Evolutionary conservation across 2,888 invertebrate species (phyloP).

Genomic region (Drosophila ochracea): DNA sequence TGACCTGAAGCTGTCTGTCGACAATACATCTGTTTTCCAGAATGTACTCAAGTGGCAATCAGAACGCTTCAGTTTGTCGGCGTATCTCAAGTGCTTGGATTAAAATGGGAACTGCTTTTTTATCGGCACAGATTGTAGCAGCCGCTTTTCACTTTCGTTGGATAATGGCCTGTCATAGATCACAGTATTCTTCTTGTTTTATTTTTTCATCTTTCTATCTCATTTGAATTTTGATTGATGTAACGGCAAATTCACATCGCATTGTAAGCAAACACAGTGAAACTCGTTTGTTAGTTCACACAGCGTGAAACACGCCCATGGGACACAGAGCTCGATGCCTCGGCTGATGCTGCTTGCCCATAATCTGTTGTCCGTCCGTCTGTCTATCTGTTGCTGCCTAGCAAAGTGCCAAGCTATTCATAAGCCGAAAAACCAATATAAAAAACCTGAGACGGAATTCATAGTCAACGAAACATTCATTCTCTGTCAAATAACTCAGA

Average conservation of each 20-base stretch:
- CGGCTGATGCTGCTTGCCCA: conserved; percentile 16
- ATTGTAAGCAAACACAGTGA: conserved; percentile 17
- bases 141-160: conserved; percentile 64
- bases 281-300: conserved; percentile 68
- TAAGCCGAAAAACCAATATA: conserved; percentile 7
- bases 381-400: conserved; percentile 9
- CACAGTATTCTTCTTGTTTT: conserved; percentile 12
- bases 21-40: conserved; percentile 8
- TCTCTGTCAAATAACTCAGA: conserved; percentile 16
- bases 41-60: conserved; percentile 52
- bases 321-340: conserved; percentile 22
- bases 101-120: conserved; percentile 33
- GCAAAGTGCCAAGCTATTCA: conserved; percentile 45
- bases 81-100: conserved; percentile 19
- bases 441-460: conserved; percentile 35
- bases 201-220: conserved; percentile 31
- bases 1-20: conserved; percentile 18
- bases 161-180: conserved; percentile 40
- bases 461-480: neutral
- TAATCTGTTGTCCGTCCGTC: neutral
- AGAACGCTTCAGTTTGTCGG: conserved; percentile 28
- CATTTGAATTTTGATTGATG: conserved; percentile 70
- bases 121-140: conserved; percentile 28
- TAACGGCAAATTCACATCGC: conserved; percentile 46
- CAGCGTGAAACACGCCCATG: conserved; percentile 43